A percentile compares a stretch with the other conserved stretches of the same genome.
These are phyloP conservation scores for Tringa solitaria DNA, from an alignment of 2,113 vertebrate species.

Conservation along the genomic window DNA sequence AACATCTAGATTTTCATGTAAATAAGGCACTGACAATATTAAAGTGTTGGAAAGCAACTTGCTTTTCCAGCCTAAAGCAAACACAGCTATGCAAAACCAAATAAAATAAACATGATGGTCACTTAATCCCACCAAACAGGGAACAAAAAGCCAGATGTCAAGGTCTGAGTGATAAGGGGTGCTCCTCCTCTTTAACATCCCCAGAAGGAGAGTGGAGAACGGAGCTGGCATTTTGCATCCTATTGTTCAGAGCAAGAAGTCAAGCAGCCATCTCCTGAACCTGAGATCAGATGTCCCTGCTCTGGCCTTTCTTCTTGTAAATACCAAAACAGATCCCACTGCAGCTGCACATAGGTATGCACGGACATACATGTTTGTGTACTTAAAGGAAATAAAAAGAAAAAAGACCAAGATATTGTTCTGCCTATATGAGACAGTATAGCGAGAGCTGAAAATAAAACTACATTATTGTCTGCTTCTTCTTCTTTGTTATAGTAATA, in stretches of 20 bases:
- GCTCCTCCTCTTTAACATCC: not conserved
- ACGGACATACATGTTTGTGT: accelerated
- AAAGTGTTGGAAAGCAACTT: not conserved
- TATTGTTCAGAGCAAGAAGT: not conserved
- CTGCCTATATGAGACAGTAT: not conserved
- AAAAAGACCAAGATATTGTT: not conserved
- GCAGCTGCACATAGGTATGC: not conserved
- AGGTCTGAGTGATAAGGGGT: not conserved
- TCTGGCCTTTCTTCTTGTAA: not conserved
- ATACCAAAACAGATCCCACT: not conserved
- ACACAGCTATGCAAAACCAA: not conserved
- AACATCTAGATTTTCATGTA: not conserved
- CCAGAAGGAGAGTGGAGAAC: not conserved
- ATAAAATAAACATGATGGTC: not conserved
- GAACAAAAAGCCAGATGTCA: not conserved
- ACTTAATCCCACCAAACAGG: not conserved
- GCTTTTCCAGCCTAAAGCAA: not conserved
- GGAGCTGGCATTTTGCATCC: not conserved
- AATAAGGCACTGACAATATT: not conserved
- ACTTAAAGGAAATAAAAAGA: not conserved
- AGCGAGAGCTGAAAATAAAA: not conserved
- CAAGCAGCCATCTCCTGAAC: not conserved
- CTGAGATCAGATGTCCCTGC: not conserved
- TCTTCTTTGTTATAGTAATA: not conserved
- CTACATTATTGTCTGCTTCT: not conserved